Evolutionary conservation across 2,888 invertebrate species (phyloP), one percentile per base, ranked within the genome.

Genomic region (Dryobotodes eremita): DNA sequence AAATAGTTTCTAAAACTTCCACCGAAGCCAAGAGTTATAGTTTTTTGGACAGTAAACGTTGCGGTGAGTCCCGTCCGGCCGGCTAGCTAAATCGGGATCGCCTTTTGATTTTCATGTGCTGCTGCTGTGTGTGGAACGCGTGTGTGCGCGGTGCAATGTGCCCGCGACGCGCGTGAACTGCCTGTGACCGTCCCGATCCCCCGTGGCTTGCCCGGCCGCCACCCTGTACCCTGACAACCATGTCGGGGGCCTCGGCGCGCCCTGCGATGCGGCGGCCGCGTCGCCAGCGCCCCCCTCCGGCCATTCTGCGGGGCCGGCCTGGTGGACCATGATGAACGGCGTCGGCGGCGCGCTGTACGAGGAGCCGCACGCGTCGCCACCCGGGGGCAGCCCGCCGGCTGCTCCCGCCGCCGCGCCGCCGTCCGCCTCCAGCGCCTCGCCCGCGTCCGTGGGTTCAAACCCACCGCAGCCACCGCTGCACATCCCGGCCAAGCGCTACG

Each of bases 401-500:
- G 98, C 98, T 83, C 98, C 98, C 75, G 98, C 98, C 82, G 97
- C 97, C 88, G 98, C 98, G 86, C 97, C 97, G 87, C 94, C 97
- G 92, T 96, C 97, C 83, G 96, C 97, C 83, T 95, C 97, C 92
- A 96, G 96, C 96, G 96, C 96, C 92, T 96, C 97, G 93, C 97
- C 97, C 92, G 95, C 97, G 83, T 96, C 97, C 82, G 97, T 97
- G 73, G 97, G 98, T 93, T 98, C 98, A 93, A 97, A 98, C 95
- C 97, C 98, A 81, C 98, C 98, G 82, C 98, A 98, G 92, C 98
- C 98, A 77, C 98, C 98, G 85, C 97, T 99, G 86, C 99, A 99
- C 97, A 99, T 99, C 96, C 99, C 99, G 88, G 99, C 99, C 92
- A 99, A 99, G 96, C 97, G 98, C 89, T 98, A 97, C 93, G 97